Evolutionary conservation across 1,140 invertebrate species (phyloP), one percentile per base, ranked within the genome.

Genomic region (Drosophila persimilis): DNA sequence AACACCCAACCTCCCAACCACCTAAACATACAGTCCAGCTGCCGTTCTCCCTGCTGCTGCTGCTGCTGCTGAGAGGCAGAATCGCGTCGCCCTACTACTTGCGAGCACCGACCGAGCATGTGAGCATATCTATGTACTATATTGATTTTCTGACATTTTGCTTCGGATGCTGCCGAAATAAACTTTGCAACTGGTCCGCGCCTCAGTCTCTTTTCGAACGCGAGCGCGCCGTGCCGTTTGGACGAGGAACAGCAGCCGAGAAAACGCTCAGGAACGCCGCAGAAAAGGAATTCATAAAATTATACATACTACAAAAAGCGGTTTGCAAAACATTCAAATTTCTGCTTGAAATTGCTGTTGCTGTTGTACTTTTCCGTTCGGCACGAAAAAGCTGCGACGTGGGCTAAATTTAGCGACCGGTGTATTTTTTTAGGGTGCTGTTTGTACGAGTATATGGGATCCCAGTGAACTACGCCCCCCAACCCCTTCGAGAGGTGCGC

Each of bases 351-450:
- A 66, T 80, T 65, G 71, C 60, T 81, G 71, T 53, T 77, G 22
- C 61, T 48, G 63, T 57, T 71, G 71, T 64, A 47, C 61, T 75
- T 70, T 79, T 79, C 58, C 60, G 65, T 62, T 65, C 55, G 58
- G 46, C 52, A 69, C 65, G 71, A 41, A 57, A 64, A 80, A 85
- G 80, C 80, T 74, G 58, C 69, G 73, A 80, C 73, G 76, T 75
- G 58, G 70, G 73, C 81, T 86, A 86, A 81, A 81, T 47, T 88
- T 86, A 86, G 81, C 81, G 62, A 66, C 81, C 81, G 81, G 81
- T 86, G 83, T 81, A 73, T 81, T 65, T 54, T 58, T 63, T 78
- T 81, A 85, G 81, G 78, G 81, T 85, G 81, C 60, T 65, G 63
- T 70, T 59, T 77, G 79, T 58, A 13, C 35, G 65, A 43, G 24